These are phyloP conservation scores for Brachypodius melanocephalos DNA, from an alignment of 2,113 vertebrate genomes.

Conservation along the genomic window DNA sequence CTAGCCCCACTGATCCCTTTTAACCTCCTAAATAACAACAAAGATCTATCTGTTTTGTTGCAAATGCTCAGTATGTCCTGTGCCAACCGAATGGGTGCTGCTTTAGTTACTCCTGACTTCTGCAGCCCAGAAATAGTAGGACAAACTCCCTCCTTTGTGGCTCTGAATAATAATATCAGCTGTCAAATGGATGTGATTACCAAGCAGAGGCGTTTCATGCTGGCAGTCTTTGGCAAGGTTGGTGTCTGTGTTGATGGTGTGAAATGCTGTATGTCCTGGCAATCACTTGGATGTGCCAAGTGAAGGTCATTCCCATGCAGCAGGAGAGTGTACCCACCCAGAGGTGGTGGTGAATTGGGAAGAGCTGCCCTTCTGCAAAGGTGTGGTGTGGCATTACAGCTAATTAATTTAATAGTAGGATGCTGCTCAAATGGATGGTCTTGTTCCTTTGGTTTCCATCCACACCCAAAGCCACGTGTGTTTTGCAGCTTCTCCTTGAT, in stretches of 20 bases:
- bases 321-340: neutral
- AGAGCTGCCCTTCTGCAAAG: neutral
- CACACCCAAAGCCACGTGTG: neutral
- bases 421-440: constrained; percentile 17
- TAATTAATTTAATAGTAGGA: constrained; percentile 52
- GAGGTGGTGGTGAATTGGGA: neutral
- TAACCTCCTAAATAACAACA: neutral
- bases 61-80: neutral
- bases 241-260: neutral
- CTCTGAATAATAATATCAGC: neutral
- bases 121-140: neutral
- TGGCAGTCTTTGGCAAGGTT: neutral
- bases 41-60: neutral
- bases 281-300: neutral
- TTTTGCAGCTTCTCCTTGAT: neutral
- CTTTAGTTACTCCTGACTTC: neutral
- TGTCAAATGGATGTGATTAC: neutral
- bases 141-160: neutral
- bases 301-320: neutral
- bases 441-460: constrained; percentile 19
- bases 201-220: neutral
- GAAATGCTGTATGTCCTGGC: neutral
- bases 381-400: neutral
- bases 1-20: neutral
- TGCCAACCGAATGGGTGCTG: neutral